Conservation (phyloP, 1,140 invertebrate genomes). For the Hylaeus volcanicus region DNA sequence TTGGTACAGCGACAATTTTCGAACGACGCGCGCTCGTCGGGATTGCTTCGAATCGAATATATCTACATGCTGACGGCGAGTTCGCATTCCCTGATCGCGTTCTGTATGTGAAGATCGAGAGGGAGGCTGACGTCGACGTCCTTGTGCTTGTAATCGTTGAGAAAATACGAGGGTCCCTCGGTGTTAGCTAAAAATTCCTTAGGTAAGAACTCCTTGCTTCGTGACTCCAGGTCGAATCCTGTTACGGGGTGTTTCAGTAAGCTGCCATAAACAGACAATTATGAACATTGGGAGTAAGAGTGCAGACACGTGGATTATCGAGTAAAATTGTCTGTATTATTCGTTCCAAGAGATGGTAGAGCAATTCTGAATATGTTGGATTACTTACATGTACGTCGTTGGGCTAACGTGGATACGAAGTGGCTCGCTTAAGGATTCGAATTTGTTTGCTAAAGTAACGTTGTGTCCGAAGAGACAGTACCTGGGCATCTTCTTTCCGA, state of each 20-base stretch:
- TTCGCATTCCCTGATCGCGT: conserved; percentile 77
- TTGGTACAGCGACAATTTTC: conserved; percentile 59
- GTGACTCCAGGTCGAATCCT: conserved; percentile 89
- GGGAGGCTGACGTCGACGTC: conserved; percentile 81
- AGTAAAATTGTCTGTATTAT: too few relatives aligned
- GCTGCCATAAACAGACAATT: conserved; percentile 23
- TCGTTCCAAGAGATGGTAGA: too few relatives aligned
- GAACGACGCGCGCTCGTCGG: conserved; percentile 41
- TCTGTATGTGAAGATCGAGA: conserved; percentile 85
- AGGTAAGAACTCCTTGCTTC: conserved; percentile 89
- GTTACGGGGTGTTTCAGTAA: conserved; percentile 67
- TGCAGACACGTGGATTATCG: too few relatives aligned
- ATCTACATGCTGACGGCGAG: conserved; percentile 75
- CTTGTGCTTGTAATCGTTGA: conserved; percentile 89
- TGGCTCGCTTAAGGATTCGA: conserved; percentile 95
- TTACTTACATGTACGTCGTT: conserved; percentile 92
- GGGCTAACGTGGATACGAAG: conserved; percentile 95
- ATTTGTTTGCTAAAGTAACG: conserved; percentile 96
- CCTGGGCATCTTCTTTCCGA: conserved; percentile 94
- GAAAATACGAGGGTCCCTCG: conserved; percentile 92
- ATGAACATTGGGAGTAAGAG: neutral
- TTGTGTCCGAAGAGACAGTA: conserved; percentile 96
- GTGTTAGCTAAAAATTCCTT: conserved; percentile 90
- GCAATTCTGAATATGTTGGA: too few relatives aligned
- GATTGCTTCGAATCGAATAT: conserved; percentile 45